Evolutionary conservation across 2,113 vertebrate genomes (phyloP).

Genomic region (Phycodurus eques): DNA sequence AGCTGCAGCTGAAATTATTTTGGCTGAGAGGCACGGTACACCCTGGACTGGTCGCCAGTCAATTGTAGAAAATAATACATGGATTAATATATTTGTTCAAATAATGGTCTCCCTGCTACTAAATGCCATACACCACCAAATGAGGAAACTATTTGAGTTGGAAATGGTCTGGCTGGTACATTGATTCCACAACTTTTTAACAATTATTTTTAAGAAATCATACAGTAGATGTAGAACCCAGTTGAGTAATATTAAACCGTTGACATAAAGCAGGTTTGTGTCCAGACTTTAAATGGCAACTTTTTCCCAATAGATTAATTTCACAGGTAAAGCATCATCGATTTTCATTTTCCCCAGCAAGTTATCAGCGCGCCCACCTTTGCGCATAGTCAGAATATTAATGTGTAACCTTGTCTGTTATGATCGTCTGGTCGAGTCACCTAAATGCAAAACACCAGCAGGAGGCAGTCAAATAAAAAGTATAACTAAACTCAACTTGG

Average conservation of each 20-base stretch:
- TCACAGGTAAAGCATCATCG: not conserved
- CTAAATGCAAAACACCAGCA: not conserved
- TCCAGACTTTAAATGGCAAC: not conserved
- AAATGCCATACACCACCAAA: no score
- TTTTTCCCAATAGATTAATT: not conserved
- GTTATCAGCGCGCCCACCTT: conserved; percentile 4
- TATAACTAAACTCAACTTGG: not conserved
- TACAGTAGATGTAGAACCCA: not conserved
- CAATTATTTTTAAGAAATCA: not conserved
- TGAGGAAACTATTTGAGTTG: not conserved
- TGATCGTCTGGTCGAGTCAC: not conserved
- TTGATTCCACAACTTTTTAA: not conserved
- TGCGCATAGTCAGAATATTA: conserved; percentile 20
- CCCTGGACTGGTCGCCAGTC: no score
- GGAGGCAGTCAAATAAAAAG: not conserved
- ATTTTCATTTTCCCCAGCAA: conserved; percentile 11
- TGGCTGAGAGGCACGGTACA: no score
- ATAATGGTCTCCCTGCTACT: no score
- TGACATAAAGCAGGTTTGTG: not conserved
- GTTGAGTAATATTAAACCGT: not conserved
- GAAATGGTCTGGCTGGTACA: not conserved
- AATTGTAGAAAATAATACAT: no score
- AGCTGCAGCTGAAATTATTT: no score
- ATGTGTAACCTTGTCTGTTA: conserved; percentile 16
- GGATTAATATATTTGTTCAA: no score